Evolutionary conservation across 1,140 invertebrate species (phyloP), one percentile per base, ranked within the genome.

Genomic region (Hycleus phaleratus): DNA sequence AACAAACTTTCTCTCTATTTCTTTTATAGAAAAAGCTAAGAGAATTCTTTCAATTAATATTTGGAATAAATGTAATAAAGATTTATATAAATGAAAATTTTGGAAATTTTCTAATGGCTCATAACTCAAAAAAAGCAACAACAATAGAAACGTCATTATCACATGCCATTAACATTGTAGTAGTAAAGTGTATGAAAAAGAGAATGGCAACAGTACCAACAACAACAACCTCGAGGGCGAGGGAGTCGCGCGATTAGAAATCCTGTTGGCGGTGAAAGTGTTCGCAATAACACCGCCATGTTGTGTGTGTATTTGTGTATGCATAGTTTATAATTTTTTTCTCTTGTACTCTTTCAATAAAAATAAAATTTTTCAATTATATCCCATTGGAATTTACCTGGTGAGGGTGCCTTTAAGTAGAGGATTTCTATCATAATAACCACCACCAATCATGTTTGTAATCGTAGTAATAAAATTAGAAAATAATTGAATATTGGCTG

Each of bases 391-490:
- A 11, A n/a, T 60, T 68, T 64, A 71, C 69, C 69, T 69, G 46
- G 66, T 66, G 56, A 65, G 61, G 18, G 60, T 69, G 53, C 63
- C 68, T 64, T 72, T 70, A 32, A 70, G 56, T 42, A 70, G 56
- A 24, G 69, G 69, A 61, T 71, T 71, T 47, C 68, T 62, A 32
- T 68, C 65, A 47, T 70, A 67, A 44, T 69, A 68, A 47, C 68
- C 65, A 25, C 65, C 63, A 58, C 69, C 68, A 61, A 65, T 69
- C 53, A 59, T 67, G 58, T 56, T 46, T 54, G 50, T 46, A 32
- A 25, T n/a, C 3, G 10, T 42, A 25, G 49, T 32, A 45, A 18
- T 18, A 18, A 18, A 43, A 49, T 38, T n/a, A 46, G n/a, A 5
- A 25, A 25, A 11, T 38, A 56, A 56, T 38, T 9, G 39, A 52